Percentiles rank a stretch among this genome's conserved stretches.
Conservation (phyloP, 2,113 vertebrate genomes). For the Solenodon paradoxus region DNA sequence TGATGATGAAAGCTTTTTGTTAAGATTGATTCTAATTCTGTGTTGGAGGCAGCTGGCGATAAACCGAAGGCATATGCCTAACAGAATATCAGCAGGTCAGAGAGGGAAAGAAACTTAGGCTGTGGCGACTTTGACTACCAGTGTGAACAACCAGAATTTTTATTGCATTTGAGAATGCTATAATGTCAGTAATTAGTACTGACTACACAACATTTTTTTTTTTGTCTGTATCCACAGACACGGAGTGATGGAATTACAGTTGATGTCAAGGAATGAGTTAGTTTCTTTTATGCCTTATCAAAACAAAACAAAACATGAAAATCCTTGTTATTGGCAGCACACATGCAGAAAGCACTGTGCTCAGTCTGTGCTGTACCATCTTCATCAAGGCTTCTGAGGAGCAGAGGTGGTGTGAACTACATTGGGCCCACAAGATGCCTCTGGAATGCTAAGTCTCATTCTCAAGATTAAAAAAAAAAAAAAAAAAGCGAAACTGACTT, state of each 20-base stretch:
- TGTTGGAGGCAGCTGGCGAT: background rate
- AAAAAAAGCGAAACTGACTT: conserved; percentile 67
- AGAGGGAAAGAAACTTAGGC: conserved; percentile 76
- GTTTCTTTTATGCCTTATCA: conserved; percentile 90
- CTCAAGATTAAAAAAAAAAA: conserved; percentile 64
- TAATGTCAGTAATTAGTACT: conserved; percentile 92
- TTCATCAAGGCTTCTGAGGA: conserved; percentile 81
- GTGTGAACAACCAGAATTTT: conserved; percentile 97
- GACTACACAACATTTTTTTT: conserved; percentile 93
- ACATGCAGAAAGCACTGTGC: conserved; percentile 87
- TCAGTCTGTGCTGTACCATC: conserved; percentile 86
- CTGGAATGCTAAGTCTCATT: conserved; percentile 71
- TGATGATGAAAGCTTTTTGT: background rate
- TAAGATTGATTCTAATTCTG: background rate
- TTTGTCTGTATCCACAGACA: conserved; percentile 95
- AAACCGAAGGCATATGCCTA: background rate
- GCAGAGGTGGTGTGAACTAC: conserved; percentile 71
- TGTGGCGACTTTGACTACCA: conserved; percentile 84
- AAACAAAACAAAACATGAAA: conserved; percentile 78
- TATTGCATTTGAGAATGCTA: conserved; percentile 99
- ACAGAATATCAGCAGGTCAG: background rate
- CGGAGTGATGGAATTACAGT: conserved; percentile 96
- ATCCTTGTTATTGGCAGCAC: conserved; percentile 86
- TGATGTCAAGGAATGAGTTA: conserved; percentile 94
- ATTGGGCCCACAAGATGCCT: conserved; percentile 72